Evolutionary conservation across 2,888 invertebrate species (phyloP).

Genomic region (Stratiomys singularior): DNA sequence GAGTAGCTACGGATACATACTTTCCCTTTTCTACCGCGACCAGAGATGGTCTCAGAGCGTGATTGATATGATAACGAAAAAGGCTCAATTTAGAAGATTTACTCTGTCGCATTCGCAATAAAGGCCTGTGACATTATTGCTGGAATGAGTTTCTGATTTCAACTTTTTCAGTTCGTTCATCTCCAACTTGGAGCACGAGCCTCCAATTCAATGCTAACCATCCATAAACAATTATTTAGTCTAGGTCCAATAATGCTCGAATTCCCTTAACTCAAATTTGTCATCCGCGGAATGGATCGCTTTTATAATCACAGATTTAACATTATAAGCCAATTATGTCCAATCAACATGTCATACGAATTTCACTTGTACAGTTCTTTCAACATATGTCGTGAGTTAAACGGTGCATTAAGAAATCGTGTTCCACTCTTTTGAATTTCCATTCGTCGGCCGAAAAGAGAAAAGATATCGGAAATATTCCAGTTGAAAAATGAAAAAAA

Average conservation of each 20-base stretch:
- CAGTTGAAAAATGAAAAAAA: neutral
- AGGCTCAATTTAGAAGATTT: no score
- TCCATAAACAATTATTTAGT: conserved; percentile 34
- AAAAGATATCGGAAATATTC: neutral
- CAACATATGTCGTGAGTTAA: conserved; percentile 16
- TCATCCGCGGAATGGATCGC: neutral
- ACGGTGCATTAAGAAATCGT: conserved; percentile 33
- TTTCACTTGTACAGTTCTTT: neutral
- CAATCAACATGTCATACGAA: conserved; percentile 40
- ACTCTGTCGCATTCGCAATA: no score
- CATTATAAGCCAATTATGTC: conserved; percentile 23
- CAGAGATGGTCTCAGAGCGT: no score
- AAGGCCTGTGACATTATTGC: no score
- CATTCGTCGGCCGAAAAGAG: neutral
- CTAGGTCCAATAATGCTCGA: neutral
- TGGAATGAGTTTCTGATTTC: no score
- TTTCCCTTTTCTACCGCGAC: no score
- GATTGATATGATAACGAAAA: no score
- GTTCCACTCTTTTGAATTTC: conserved; percentile 4
- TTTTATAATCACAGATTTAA: neutral
- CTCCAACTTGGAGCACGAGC: conserved; percentile 16
- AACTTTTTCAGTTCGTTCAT: no score
- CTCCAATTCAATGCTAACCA: conserved; percentile 11
- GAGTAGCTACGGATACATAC: no score
- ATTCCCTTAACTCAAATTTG: conserved; percentile 4